Percentiles rank a stretch among this genome's conserved stretches.
Conservation (phyloP, 37 sponge, comb jelly and placozoan genomes). For the Lycopodina hypogea region DNA sequence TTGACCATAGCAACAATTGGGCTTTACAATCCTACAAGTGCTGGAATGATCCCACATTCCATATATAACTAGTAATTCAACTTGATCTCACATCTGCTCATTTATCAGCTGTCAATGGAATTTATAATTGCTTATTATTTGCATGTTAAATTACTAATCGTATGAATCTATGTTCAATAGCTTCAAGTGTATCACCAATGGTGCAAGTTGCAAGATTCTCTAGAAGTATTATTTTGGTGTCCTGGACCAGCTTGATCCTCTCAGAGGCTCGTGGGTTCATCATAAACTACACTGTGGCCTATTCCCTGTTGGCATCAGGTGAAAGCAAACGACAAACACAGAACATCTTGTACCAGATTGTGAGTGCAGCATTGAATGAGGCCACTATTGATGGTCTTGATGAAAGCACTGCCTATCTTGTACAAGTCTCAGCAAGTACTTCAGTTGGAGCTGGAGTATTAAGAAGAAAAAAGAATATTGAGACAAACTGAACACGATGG, state of each 20-base stretch:
- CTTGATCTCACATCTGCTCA: no score
- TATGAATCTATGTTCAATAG: background rate
- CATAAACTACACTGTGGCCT: background rate
- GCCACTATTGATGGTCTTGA: slow-evolving; percentile 7
- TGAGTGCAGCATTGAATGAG: background rate
- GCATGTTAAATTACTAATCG: no score
- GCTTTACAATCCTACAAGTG: no score
- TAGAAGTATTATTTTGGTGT: background rate
- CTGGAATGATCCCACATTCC: no score
- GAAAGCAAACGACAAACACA: slow-evolving; percentile 1
- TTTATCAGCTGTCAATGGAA: no score
- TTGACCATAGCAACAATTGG: no score
- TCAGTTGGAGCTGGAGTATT: background rate
- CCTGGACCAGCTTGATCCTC: slow-evolving; percentile 16
- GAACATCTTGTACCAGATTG: background rate
- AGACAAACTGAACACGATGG: no score
- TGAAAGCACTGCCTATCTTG: slow-evolving; percentile 2
- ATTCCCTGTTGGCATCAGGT: background rate
- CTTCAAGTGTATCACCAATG: background rate
- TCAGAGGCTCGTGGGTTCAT: background rate
- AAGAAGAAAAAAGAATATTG: no score
- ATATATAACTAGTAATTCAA: no score
- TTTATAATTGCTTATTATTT: no score
- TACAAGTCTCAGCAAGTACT: slow-evolving; percentile 17
- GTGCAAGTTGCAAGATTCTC: background rate